Evolutionary conservation across 2,797 vertebrate species (phyloP).

Genomic region (Sebastes umbrosus): DNA sequence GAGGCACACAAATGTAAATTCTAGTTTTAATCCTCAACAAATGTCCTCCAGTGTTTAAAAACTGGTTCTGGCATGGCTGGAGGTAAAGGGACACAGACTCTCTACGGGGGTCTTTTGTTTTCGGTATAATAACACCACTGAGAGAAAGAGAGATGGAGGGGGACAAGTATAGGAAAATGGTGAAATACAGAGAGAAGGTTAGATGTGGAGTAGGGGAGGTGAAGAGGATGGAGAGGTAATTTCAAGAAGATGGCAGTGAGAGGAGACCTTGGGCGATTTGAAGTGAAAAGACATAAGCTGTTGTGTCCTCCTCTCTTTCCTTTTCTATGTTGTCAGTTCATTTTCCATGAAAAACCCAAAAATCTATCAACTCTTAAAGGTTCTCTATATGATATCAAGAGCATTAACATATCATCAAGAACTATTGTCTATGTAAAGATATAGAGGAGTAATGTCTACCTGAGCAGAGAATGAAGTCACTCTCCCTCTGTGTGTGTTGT

Average conservation of each 20-base stretch:
- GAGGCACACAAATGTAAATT: background rate
- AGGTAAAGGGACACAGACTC: background rate
- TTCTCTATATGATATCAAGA: rapidly evolving
- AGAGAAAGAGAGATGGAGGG: background rate
- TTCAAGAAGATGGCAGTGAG: conserved; percentile 27
- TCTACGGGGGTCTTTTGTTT: conserved; percentile 12
- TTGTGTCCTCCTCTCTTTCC: background rate
- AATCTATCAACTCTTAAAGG: background rate
- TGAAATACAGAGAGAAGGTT: background rate
- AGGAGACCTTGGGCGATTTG: conserved; percentile 5
- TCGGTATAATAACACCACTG: conserved; percentile 3
- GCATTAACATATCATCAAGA: no score
- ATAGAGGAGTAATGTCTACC: no score
- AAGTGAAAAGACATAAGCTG: conserved; percentile 4
- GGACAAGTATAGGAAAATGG: background rate
- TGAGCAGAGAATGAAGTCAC: no score
- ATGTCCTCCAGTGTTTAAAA: background rate
- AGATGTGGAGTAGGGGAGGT: background rate
- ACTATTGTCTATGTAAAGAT: no score
- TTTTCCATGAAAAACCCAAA: background rate
- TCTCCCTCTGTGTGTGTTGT: no score
- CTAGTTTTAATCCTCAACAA: background rate
- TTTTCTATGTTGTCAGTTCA: background rate
- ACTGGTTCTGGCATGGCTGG: background rate
- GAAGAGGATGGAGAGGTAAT: conserved; percentile 33